Evolutionary conservation across 2,888 invertebrate genomes (phyloP), one percentile per base, ranked within the genome.

Genomic region (Hedya salicella): DNA sequence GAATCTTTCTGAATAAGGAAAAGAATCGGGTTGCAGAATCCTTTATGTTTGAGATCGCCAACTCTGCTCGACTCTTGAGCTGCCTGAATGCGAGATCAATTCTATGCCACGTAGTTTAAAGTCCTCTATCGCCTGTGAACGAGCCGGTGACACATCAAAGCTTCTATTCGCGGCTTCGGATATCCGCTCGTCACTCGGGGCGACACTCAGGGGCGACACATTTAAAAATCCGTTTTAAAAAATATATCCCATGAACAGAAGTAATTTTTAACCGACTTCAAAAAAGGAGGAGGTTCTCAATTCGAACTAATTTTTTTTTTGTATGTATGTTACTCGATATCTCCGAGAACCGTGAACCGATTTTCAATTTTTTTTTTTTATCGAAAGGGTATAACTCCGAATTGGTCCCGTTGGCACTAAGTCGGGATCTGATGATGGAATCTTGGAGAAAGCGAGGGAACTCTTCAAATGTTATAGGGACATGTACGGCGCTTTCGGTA

Each of bases 1-100:
- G 44, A 52, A 57, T 64, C 57, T 64, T 46, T 46, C n/a, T 49
- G 57, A 64, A 59, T 59, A 59, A 65, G 64, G 64, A 65, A 65
- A 65, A 65, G 44, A 63, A 50, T 50, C 57, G 11, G 42, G 53
- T 50, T 52, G 14, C 64, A 39, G 57, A 50, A 64, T 48, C 62
- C 62, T 59, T 65, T 65, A 44, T 16, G 40, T 52, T 59, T 65
- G 39, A 32, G 16, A 32, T 46, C 52, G 39, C 36, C 36, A 64
- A 19, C 64, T 50, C 57, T 64, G 21, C 13, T 30, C 56, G 30
- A 21, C 21, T 14, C 19, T n/a, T 5, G 16, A 32, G 4, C 11
- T 13, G 13, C 40, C 64, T 50, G 52, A 44, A 50, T 17, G 16
- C 36, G 6, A n/a, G n/a, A 25, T 32, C 42, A 42, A 50, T 44